phyloP scores from a whole-genome alignment of 92 coral and sea anemone genomes.

The Umimayanthus chanpuru region DNA sequence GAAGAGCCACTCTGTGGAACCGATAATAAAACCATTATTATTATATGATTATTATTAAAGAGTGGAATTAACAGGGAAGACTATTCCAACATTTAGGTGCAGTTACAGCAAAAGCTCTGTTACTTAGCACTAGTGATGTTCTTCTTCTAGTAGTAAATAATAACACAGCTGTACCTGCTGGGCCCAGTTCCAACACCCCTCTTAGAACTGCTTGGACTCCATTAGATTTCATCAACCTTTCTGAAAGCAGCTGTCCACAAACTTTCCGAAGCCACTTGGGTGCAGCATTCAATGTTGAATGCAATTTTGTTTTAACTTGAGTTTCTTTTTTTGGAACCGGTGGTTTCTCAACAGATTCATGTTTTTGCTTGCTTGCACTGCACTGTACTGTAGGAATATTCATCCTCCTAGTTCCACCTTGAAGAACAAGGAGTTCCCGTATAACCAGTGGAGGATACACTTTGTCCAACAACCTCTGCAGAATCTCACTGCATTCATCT shows the following conservation, averaged over 20 bases:
- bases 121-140: background rate
- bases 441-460: conserved; percentile 86
- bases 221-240: conserved; percentile 76
- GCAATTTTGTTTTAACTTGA: background rate
- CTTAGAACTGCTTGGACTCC: conserved; percentile 84
- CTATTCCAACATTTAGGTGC: too few relatives aligned
- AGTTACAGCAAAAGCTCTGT: background rate
- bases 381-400: background rate
- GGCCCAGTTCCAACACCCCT: conserved; percentile 69
- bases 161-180: conserved; percentile 56
- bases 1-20: too few relatives aligned
- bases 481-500: conserved; percentile 59
- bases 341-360: background rate
- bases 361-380: background rate
- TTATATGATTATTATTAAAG: too few relatives aligned
- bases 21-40: too few relatives aligned
- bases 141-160: background rate
- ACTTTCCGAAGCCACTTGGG: conserved; percentile 80
- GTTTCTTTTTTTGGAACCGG: background rate
- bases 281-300: conserved; percentile 14
- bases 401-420: conserved; percentile 46
- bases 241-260: conserved; percentile 88
- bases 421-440: conserved; percentile 83
- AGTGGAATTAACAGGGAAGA: too few relatives aligned
- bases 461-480: conserved; percentile 65